phyloP scores from a whole-genome alignment of 2,888 invertebrate species.

The Timema podura region DNA sequence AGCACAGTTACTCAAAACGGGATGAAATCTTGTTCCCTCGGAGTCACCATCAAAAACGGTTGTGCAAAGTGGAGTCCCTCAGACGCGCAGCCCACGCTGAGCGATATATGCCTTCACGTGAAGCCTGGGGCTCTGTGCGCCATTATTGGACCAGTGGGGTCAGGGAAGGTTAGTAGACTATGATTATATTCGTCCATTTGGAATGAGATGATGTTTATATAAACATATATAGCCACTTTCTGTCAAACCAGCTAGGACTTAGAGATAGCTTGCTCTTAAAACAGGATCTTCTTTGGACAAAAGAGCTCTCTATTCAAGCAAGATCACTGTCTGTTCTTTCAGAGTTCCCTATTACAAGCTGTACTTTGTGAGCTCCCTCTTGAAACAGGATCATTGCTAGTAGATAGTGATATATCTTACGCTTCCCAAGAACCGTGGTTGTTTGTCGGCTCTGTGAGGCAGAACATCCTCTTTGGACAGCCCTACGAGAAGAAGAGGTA shows the following conservation, averaged over 20 bases:
- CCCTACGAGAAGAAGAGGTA: constrained; percentile 53
- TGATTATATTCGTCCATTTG: too few species aligned
- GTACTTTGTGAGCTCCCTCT: constrained; percentile 71
- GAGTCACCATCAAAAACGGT: constrained; percentile 23
- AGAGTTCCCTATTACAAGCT: constrained; percentile 60
- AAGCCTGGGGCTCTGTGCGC: constrained; percentile 58
- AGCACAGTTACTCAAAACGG: neutral
- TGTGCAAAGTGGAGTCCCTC: constrained; percentile 35
- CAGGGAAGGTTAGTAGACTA: constrained; percentile 44
- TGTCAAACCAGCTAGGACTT: too few species aligned
- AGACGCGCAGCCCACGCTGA: constrained; percentile 39
- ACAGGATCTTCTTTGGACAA: neutral
- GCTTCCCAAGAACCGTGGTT: constrained; percentile 80
- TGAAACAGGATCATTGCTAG: constrained; percentile 54
- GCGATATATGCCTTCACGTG: constrained; percentile 54
- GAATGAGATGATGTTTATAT: too few species aligned
- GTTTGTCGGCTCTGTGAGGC: constrained; percentile 63
- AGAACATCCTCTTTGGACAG: constrained; percentile 76
- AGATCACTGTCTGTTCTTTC: constrained; percentile 15
- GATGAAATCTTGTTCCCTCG: neutral
- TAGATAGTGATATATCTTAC: constrained; percentile 64
- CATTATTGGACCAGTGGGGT: constrained; percentile 66
- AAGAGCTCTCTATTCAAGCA: too few species aligned
- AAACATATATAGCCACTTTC: too few species aligned
- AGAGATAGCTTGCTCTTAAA: neutral